A percentile compares a stretch with the other conserved stretches of the same genome.
Conservation (phyloP, 1,140 invertebrate genomes). For the Diorhabda carinulata region DNA sequence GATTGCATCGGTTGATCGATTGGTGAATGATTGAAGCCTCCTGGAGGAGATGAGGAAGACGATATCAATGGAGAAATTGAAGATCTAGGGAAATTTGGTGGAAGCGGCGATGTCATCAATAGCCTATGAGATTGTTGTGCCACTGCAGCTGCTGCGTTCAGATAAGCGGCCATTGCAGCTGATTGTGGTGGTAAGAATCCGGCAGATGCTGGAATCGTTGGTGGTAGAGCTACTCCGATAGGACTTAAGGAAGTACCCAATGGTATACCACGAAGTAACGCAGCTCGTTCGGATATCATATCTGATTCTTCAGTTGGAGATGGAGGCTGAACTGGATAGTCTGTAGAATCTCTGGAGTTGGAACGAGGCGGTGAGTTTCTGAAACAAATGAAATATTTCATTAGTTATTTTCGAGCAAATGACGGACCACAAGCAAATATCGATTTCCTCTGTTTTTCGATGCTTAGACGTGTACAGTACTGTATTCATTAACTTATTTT, state of each 20-base stretch:
- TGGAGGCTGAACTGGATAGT: constrained; percentile 58
- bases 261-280: constrained; percentile 51
- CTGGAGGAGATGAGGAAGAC: constrained; percentile 55
- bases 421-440: too few species aligned
- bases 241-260: constrained; percentile 51
- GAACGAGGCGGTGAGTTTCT: constrained; percentile 75
- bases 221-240: constrained; percentile 52
- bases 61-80: constrained; percentile 59
- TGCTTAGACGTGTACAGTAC: too few species aligned
- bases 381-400: constrained; percentile 48
- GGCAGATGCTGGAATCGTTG: constrained; percentile 53
- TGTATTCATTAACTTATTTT: too few species aligned
- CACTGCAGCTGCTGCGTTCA: constrained; percentile 62
- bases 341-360: constrained; percentile 71
- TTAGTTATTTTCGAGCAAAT: too few species aligned
- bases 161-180: constrained; percentile 72
- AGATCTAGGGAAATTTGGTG: constrained; percentile 51
- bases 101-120: constrained; percentile 70
- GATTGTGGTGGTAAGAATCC: constrained; percentile 69
- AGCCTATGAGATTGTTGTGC: constrained; percentile 67
- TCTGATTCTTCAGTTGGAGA: constrained; percentile 35
- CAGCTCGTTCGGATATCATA: constrained; percentile 60
- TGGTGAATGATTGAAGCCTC: constrained; percentile 43
- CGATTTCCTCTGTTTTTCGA: too few species aligned
- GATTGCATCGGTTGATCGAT: constrained; percentile 50